Percentiles rank a stretch among this genome's conserved stretches.
Evolutionary conservation across 2,797 vertebrate genomes (phyloP).

Genomic region (Parambassis ranga): DNA sequence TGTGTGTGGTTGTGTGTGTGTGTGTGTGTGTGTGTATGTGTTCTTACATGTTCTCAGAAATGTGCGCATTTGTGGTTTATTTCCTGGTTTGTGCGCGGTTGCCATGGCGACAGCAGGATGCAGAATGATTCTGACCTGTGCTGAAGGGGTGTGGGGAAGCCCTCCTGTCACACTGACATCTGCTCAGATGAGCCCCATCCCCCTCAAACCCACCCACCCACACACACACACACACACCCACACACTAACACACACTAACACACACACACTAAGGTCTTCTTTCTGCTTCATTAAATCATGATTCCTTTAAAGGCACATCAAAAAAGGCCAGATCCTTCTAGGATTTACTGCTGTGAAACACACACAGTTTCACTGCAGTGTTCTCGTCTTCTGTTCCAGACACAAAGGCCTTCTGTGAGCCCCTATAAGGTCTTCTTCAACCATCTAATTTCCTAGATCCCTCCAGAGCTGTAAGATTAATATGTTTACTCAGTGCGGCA

Average conservation of each 20-base stretch:
- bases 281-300: not conserved
- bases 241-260: conserved; percentile 29
- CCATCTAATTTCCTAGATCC: conserved; percentile 22
- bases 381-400: not conserved
- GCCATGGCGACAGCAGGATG: conserved; percentile 62
- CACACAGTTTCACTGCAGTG: not conserved
- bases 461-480: conserved; percentile 43
- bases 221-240: conserved; percentile 37
- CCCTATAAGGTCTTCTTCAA: conserved; percentile 8
- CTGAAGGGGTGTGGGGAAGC: conserved; percentile 60
- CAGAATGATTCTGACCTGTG: conserved; percentile 24
- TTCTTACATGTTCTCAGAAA: not conserved
- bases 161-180: conserved; percentile 63
- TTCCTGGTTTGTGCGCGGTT: conserved; percentile 53
- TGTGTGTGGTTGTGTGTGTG: no score
- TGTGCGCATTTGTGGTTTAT: not conserved
- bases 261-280: conserved; percentile 47
- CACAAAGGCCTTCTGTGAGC: not conserved
- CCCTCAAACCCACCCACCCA: not conserved
- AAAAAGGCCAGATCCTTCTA: not conserved
- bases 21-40: no score
- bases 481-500: conserved; percentile 49
- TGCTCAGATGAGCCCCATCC: conserved; percentile 37
- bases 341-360: not conserved
- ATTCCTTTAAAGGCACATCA: not conserved